phyloP scores from a whole-genome alignment of 2,113 vertebrate species.

The Petaurus breviceps region DNA sequence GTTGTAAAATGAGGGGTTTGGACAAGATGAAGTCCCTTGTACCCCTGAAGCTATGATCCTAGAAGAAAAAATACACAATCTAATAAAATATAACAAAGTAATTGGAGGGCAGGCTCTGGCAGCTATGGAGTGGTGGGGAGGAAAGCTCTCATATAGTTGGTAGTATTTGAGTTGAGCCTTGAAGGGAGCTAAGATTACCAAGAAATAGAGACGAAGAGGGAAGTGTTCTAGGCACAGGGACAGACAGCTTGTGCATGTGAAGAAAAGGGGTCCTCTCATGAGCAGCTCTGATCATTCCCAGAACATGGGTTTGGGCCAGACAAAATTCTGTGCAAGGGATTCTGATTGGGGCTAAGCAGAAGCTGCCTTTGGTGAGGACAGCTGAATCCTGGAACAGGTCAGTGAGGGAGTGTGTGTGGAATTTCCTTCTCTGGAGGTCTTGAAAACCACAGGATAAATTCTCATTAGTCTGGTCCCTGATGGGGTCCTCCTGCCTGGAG shows the following conservation, averaged over 20 bases:
- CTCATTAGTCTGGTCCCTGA: background rate
- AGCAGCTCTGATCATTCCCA: background rate
- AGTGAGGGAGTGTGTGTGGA: background rate
- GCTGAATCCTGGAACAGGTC: background rate
- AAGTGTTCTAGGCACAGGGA: background rate
- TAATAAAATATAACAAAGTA: background rate
- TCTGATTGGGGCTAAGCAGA: background rate
- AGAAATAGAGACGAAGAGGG: background rate
- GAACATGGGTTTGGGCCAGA: background rate
- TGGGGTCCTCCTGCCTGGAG: background rate
- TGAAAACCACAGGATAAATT: background rate
- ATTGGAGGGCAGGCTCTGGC: background rate
- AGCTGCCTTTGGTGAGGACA: background rate
- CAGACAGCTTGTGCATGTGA: background rate
- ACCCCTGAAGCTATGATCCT: background rate
- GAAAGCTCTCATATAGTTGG: background rate
- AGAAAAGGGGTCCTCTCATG: background rate
- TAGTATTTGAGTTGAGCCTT: background rate
- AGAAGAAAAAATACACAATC: background rate
- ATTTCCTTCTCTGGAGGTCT: background rate
- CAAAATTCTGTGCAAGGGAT: background rate
- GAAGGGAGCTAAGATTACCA: background rate
- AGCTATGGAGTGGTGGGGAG: background rate
- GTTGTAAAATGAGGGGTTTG: background rate
- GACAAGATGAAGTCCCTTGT: background rate